phyloP scores from a whole-genome alignment of 2,797 vertebrate species.

The Danio kyathit region DNA sequence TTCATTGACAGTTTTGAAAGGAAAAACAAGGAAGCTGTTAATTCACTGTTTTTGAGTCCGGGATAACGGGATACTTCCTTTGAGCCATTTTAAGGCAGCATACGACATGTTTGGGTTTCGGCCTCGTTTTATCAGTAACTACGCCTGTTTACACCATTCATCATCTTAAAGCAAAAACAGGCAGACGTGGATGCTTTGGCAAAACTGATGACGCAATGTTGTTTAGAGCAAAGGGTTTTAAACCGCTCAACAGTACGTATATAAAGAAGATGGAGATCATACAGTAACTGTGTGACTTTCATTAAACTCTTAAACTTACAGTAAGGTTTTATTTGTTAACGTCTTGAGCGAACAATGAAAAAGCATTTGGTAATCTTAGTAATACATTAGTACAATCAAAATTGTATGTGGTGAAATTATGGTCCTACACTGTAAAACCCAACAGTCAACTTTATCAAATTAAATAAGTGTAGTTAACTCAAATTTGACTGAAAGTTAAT shows the following conservation, averaged over 20 bases:
- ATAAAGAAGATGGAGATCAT: background rate
- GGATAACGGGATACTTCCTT: constrained; percentile 87
- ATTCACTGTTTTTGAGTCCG: constrained; percentile 73
- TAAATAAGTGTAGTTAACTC: too few relatives aligned
- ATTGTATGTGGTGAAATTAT: too few relatives aligned
- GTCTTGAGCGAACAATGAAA: too few relatives aligned
- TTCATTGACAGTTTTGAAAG: constrained; percentile 62
- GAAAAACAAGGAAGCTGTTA: constrained; percentile 86
- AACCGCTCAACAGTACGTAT: background rate
- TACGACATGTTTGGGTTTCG: constrained; percentile 84
- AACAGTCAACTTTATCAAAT: too few relatives aligned
- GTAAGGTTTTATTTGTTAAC: too few relatives aligned
- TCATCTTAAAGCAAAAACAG: constrained; percentile 70
- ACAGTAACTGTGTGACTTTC: background rate
- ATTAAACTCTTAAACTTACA: background rate
- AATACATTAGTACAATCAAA: too few relatives aligned
- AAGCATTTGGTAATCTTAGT: too few relatives aligned
- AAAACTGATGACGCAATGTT: constrained; percentile 14
- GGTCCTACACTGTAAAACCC: too few relatives aligned
- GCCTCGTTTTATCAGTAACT: constrained; percentile 73
- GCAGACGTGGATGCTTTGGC: constrained; percentile 46
- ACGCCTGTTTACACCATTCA: constrained; percentile 73
- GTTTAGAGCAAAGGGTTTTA: constrained; percentile 8
- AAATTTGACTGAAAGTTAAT: too few relatives aligned
- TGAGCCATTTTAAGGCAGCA: constrained; percentile 81